Conservation (phyloP, 1,140 invertebrate genomes). For the Rhagoletis zephyria region DNA sequence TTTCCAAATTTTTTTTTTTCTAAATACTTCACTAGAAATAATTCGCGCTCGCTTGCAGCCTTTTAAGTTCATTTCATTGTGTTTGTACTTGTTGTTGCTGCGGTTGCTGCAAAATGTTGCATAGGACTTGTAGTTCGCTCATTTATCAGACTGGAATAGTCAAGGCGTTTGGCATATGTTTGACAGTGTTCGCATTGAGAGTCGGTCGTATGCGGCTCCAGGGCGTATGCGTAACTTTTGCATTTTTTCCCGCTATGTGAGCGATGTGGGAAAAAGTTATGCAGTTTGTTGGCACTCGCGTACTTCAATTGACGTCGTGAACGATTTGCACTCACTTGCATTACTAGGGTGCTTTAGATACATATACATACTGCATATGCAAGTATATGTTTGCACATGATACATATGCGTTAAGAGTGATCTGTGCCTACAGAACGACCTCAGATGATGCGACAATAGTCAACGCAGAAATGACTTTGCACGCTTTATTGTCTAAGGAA, state of each 20-base stretch:
- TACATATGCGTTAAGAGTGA: no score
- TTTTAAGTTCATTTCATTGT: conserved; percentile 18
- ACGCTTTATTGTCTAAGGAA: no score
- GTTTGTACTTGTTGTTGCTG: neutral
- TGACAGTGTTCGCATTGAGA: conserved; percentile 14
- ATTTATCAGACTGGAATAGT: neutral
- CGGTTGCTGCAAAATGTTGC: neutral
- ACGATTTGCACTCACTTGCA: neutral
- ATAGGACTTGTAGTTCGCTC: neutral
- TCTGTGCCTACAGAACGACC: no score
- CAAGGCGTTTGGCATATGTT: neutral
- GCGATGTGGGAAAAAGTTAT: conserved; percentile 8
- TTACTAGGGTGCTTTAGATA: neutral
- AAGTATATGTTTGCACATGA: no score
- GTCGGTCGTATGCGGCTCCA: neutral
- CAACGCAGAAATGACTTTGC: no score
- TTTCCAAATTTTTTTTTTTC: no score
- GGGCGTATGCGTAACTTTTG: conserved; percentile 37
- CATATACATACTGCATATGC: no score
- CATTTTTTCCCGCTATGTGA: neutral
- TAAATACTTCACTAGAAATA: neutral
- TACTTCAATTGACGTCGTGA: neutral
- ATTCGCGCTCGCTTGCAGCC: neutral
- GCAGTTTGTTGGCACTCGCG: neutral
- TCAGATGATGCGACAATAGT: no score